A percentile compares a stretch with the other conserved stretches of the same genome.
phyloP scores from a whole-genome alignment of 2,113 vertebrate species.

The Acrocephalus kingi region DNA sequence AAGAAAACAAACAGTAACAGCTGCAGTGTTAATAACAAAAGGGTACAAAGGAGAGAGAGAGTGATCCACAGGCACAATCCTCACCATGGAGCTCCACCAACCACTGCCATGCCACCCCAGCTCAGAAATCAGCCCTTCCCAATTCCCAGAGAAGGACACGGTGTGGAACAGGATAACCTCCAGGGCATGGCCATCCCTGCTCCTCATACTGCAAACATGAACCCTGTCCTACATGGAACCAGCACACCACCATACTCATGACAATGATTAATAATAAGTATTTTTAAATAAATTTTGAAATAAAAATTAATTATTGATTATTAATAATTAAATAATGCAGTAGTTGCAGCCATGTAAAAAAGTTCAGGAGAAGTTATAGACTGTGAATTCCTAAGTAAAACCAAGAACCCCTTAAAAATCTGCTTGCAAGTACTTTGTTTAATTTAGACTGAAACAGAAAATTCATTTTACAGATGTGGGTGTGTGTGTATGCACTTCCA shows the following conservation, averaged over 20 bases:
- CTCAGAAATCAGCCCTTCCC: neutral
- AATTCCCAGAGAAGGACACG: neutral
- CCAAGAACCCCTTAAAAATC: neutral
- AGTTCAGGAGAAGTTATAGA: neutral
- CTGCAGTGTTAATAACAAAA: neutral
- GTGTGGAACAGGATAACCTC: neutral
- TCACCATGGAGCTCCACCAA: neutral
- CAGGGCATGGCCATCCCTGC: neutral
- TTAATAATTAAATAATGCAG: too few relatives aligned
- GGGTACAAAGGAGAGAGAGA: neutral
- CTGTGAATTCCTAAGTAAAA: neutral
- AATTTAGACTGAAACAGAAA: neutral
- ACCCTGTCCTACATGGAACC: too few relatives aligned
- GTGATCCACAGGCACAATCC: neutral
- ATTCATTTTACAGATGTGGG: neutral
- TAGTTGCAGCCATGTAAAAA: neutral
- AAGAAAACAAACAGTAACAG: neutral
- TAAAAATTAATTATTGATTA: too few relatives aligned
- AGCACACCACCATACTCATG: neutral
- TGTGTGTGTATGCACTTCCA: fast-evolving
- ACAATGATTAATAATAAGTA: neutral
- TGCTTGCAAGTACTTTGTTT: neutral
- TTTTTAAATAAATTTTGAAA: too few relatives aligned
- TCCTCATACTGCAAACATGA: neutral
- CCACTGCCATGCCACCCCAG: neutral